Percentiles rank a stretch among this genome's conserved stretches.
These are phyloP conservation scores for Pseudopleuronectes americanus DNA, from an alignment of 2,797 vertebrate species.

Conservation along the genomic window DNA sequence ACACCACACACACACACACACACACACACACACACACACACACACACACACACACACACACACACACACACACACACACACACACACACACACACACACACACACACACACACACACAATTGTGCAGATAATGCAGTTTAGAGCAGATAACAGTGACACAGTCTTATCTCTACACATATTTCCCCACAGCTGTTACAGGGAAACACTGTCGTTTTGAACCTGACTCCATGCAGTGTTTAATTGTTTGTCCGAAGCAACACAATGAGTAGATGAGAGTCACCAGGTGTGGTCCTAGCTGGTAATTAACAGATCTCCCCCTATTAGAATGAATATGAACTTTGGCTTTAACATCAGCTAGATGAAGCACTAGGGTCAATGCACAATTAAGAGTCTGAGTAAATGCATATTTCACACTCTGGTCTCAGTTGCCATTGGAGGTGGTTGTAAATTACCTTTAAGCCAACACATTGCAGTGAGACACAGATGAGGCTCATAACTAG, in stretches of 20 bases:
- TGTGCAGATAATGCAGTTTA: slow-evolving; percentile 26
- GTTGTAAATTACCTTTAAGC: slow-evolving; percentile 59
- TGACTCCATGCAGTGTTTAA: slow-evolving; percentile 3
- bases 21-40: slow-evolving; percentile 8
- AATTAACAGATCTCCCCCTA: slow-evolving; percentile 42
- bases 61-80: slow-evolving; percentile 17
- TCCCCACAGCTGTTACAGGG: slow-evolving; percentile 10
- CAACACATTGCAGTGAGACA: slow-evolving; percentile 47
- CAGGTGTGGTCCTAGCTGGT: slow-evolving; percentile 41
- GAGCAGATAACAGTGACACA: slow-evolving; percentile 31
- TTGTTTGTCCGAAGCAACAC: slow-evolving; percentile 1
- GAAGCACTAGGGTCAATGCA: slow-evolving; percentile 62
- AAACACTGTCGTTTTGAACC: slow-evolving; percentile 2
- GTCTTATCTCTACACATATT: slow-evolving; percentile 30
- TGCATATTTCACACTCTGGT: slow-evolving; percentile 66
- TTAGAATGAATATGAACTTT: slow-evolving; percentile 43
- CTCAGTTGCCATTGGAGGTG: slow-evolving; percentile 67
- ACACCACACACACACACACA: slow-evolving; percentile 19
- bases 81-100: slow-evolving; percentile 10
- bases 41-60: slow-evolving; percentile 13
- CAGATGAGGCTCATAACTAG: slow-evolving; percentile 18
- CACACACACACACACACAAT: slow-evolving; percentile 12
- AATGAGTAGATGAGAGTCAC: slow-evolving; percentile 33
- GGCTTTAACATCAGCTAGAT: slow-evolving; percentile 19
- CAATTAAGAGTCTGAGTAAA: slow-evolving; percentile 58